phyloP scores from a whole-genome alignment of 1,140 invertebrate species.

The Halesus radiatus region DNA sequence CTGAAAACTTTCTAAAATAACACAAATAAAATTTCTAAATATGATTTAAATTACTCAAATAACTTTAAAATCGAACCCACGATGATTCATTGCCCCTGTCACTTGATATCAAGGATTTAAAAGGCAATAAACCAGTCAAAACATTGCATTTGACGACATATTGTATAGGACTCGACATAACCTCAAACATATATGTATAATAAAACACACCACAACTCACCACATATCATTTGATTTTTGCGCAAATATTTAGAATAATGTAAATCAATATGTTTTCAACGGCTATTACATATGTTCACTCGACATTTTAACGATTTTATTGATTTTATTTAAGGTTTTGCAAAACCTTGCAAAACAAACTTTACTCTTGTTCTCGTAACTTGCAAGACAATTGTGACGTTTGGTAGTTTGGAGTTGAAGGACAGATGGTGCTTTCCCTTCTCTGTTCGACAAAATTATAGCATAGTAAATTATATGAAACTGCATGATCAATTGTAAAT shows the following conservation, averaged over 20 bases:
- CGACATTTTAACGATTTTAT: background rate
- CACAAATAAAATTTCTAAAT: background rate
- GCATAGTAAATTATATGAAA: too few relatives aligned
- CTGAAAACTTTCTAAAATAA: constrained; percentile 10
- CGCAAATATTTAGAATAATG: background rate
- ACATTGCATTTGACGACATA: background rate
- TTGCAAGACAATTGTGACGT: background rate
- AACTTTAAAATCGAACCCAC: background rate
- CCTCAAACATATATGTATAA: background rate
- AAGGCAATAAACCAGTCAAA: background rate
- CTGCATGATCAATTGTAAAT: too few relatives aligned
- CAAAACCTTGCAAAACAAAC: background rate
- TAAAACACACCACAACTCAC: constrained; percentile 5
- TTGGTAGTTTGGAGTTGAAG: constrained; percentile 11
- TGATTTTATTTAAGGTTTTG: background rate
- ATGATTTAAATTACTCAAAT: background rate
- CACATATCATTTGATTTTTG: constrained; percentile 23
- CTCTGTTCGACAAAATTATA: background rate
- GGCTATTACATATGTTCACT: background rate
- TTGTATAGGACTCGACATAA: constrained; percentile 3
- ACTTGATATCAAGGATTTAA: background rate
- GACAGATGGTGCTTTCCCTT: constrained; percentile 30
- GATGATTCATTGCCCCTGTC: background rate
- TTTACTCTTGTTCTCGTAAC: background rate
- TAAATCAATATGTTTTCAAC: background rate